Base-by-base conservation (phyloP, 2,888 invertebrate species). In the Pseudococcus longispinus region DNA sequence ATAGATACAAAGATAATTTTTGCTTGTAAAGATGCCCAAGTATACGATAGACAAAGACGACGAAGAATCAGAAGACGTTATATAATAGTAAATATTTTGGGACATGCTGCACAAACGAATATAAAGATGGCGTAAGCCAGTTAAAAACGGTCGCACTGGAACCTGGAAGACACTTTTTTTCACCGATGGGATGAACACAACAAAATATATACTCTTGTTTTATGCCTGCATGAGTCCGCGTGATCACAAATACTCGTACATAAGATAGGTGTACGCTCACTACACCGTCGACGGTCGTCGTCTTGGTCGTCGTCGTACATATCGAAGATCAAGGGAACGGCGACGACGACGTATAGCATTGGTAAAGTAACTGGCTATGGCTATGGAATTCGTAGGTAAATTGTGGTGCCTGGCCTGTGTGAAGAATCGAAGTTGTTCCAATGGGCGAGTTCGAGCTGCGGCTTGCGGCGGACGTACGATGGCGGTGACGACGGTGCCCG, bases 351-450 rank as follows among this genome's bases (percentile, higher is more conserved):
- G 20, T 20, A 55, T 6, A 13, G n/a, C 55, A 70, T 18, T 5
- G 29, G 70, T 15, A 80, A 80, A 29, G 77, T 18, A 74, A 74
- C 77, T 80, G 42, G 37, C 77, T 8, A 5, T 77, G 37, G 74
- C 74, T 74, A n/a, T 80, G 77, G 77, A 80, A 80, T 80, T 80
- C 20, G 77, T 80, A n/a, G n/a, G n/a, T n/a, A 80, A 80, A 80
- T 80, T 80, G 77, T 80, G 37, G 20, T 18, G 20, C 42, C 37
- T n/a, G 18, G 44, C 44, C n/a, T 20, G 6, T 60, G 77, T 11
- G 42, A 29, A 70, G 70, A 29, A 42, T 80, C 20, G 20, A 80
- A 26, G 77, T 80, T 20, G 77, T 42, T 80, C 77, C 20, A 4
- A 42, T 42, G 42, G 42, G 70, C 70, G 70, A 60, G 60, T 60